Percentiles rank a stretch among this genome's conserved stretches.
Evolutionary conservation across 2,888 invertebrate species (phyloP).

Genomic region (Aphrophora alni): DNA sequence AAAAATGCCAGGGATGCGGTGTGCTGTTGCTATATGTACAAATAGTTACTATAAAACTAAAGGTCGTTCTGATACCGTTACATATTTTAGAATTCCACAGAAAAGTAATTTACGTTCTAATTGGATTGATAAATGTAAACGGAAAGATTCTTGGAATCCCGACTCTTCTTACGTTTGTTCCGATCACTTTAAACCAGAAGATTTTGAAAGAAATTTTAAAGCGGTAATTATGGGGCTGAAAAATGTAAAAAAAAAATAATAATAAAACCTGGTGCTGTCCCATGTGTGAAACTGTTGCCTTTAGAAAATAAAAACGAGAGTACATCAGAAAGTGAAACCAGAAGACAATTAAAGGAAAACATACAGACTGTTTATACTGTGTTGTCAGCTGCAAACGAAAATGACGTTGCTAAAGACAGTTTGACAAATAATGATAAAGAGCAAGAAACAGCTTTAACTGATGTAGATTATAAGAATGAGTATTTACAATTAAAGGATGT

Average conservation of each 20-base stretch:
- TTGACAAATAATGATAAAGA: not conserved
- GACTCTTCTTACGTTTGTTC: slow-evolving; percentile 1
- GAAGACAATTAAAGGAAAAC: not conserved
- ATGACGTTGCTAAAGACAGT: not conserved
- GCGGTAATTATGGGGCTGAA: not conserved
- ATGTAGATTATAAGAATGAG: not conserved
- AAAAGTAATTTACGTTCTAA: not conserved
- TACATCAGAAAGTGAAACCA: not conserved
- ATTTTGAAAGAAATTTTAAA: not conserved
- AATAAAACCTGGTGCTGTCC: not conserved
- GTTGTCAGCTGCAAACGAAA: not conserved
- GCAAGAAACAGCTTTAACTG: not conserved
- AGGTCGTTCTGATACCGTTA: slow-evolving; percentile 1
- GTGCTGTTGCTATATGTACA: not conserved
- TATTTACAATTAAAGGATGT: not conserved
- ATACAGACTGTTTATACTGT: not conserved
- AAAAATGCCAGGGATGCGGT: not conserved
- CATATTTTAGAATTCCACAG: not conserved
- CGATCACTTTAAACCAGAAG: slow-evolving; percentile 3
- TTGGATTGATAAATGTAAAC: slow-evolving; percentile 1
- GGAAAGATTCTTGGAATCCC: slow-evolving; percentile 2
- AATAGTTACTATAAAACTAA: not conserved
- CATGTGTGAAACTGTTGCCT: not conserved
- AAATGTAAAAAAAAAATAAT: not conserved
- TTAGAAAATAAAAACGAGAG: not conserved